A percentile compares a stretch with the other conserved stretches of the same genome.
These are phyloP conservation scores for Myoxocephalus aenaeus DNA, from an alignment of 2,797 vertebrate genomes.

Conservation along the genomic window DNA sequence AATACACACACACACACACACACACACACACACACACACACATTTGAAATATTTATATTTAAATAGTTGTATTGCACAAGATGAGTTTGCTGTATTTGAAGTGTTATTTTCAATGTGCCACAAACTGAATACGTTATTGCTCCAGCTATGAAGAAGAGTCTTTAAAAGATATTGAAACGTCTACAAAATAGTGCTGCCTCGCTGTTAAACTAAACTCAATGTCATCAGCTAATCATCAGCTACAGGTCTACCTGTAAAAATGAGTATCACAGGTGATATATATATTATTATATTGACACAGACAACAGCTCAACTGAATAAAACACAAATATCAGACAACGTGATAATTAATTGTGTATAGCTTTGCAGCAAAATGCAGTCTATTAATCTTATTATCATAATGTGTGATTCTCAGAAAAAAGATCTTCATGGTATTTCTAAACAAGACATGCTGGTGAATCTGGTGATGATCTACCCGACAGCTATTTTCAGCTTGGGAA, in stretches of 20 bases:
- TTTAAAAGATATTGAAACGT: neutral
- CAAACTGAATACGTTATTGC: neutral
- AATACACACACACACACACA: too few relatives aligned
- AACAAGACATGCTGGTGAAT: neutral
- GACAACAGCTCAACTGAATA: neutral
- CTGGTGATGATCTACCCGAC: neutral
- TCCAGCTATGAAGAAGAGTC: neutral
- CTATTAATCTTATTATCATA: neutral
- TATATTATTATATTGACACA: neutral
- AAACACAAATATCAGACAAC: neutral
- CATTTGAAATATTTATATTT: neutral
- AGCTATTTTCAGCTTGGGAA: constrained; percentile 4
- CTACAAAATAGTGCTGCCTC: too few relatives aligned
- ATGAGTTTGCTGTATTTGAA: neutral
- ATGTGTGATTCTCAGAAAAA: neutral
- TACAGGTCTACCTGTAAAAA: neutral
- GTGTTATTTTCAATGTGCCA: neutral
- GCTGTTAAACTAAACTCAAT: too few relatives aligned
- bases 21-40: too few relatives aligned
- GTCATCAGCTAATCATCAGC: neutral
- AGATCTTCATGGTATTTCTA: neutral
- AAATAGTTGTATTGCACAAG: neutral
- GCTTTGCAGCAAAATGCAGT: neutral
- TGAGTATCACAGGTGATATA: neutral
- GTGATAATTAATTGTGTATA: neutral